A percentile compares a stretch with the other conserved stretches of the same genome.
phyloP scores from a whole-genome alignment of 2,888 invertebrate genomes.

The Bellardia bayeri region DNA sequence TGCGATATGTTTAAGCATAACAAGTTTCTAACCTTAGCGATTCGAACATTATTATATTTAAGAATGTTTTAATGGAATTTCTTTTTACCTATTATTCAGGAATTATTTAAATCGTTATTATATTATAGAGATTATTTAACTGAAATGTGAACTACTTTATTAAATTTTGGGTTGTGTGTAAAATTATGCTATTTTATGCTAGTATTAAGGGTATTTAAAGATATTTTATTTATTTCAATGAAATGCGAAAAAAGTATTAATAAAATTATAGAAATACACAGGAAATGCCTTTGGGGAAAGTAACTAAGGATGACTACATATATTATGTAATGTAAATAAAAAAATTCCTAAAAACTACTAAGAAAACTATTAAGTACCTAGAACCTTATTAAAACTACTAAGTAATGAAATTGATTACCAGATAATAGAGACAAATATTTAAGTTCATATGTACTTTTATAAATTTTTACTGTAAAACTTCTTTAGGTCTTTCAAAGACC shows the following conservation, averaged over 20 bases:
- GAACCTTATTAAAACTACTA: not conserved
- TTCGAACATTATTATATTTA: not conserved
- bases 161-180: not conserved
- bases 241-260: not conserved
- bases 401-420: conserved; percentile 16
- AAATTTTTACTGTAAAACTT: not conserved
- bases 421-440: conserved; percentile 2
- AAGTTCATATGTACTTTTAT: not conserved
- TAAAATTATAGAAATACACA: too few relatives aligned
- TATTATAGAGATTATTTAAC: too few relatives aligned
- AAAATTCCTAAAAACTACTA: not conserved
- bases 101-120: not conserved
- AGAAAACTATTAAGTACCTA: not conserved
- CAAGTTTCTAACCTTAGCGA: not conserved
- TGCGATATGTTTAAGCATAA: not conserved
- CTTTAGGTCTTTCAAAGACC: not conserved
- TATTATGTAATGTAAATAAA: too few relatives aligned
- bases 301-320: too few relatives aligned
- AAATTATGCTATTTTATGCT: not conserved
- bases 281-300: too few relatives aligned
- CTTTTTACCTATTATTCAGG: not conserved
- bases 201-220: not conserved
- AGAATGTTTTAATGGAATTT: not conserved
- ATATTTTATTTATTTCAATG: not conserved
- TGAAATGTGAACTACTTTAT: not conserved